A percentile compares a stretch with the other conserved stretches of the same genome.
phyloP scores from a whole-genome alignment of 2,888 invertebrate species.

The Xestoiulus laeticollis region DNA sequence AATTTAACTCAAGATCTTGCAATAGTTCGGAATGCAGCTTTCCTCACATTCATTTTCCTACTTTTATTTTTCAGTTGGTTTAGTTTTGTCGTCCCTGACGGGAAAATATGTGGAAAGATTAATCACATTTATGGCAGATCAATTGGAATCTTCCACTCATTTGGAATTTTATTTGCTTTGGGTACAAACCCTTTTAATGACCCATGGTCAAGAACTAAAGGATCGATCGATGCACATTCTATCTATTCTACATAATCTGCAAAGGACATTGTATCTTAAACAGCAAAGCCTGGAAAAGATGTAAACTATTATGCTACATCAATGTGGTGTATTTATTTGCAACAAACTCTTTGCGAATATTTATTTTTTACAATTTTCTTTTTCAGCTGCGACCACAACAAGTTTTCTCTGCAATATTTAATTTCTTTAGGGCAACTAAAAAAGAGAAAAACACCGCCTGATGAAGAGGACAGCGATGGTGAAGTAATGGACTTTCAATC shows the following conservation, averaged over 20 bases:
- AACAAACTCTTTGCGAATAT: background rate
- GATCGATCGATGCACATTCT: constrained; percentile 69
- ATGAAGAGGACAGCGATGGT: constrained; percentile 7
- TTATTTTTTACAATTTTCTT: constrained; percentile 55
- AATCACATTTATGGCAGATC: constrained; percentile 75
- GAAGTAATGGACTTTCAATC: background rate
- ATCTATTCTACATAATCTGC: constrained; percentile 76
- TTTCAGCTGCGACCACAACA: constrained; percentile 88
- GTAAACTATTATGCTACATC: constrained; percentile 71
- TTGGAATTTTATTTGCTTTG: constrained; percentile 89
- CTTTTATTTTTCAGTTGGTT: constrained; percentile 57
- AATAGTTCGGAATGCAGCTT: background rate
- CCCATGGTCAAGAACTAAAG: constrained; percentile 69
- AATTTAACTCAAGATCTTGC: background rate
- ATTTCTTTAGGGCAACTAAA: constrained; percentile 67
- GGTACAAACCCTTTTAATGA: constrained; percentile 75
- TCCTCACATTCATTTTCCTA: background rate
- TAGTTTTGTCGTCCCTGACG: constrained; percentile 76
- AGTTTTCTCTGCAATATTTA: constrained; percentile 80
- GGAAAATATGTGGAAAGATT: constrained; percentile 79
- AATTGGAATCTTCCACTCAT: constrained; percentile 81
- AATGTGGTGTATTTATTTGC: background rate
- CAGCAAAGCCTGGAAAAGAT: constrained; percentile 84
- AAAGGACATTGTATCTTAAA: constrained; percentile 81
- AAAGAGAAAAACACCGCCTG: constrained; percentile 59